These are phyloP conservation scores for Myrmecobius fasciatus DNA, from an alignment of 2,113 vertebrate species.

Conservation along the genomic window DNA sequence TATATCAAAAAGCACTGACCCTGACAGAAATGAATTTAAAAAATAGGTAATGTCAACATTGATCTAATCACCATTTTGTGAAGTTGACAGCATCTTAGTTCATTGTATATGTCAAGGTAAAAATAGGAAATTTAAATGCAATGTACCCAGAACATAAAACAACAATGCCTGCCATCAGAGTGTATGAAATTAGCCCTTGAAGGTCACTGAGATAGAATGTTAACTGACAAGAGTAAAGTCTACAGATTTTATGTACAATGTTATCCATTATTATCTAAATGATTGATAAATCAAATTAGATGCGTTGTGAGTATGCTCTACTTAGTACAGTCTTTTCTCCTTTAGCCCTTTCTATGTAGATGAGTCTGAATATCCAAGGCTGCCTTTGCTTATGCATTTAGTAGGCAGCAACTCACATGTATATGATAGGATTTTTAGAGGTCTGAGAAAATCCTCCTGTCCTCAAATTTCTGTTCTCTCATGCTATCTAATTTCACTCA, in stretches of 20 bases:
- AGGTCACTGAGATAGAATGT: neutral
- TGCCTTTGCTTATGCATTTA: neutral
- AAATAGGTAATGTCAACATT: neutral
- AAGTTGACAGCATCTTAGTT: neutral
- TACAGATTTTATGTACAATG: neutral
- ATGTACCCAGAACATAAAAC: neutral
- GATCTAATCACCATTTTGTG: conserved; percentile 13
- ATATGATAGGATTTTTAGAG: neutral
- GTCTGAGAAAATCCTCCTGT: neutral
- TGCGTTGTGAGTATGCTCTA: neutral
- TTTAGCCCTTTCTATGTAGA: neutral
- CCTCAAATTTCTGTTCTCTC: neutral
- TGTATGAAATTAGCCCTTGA: conserved; percentile 5
- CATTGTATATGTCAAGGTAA: neutral
- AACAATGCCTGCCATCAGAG: neutral
- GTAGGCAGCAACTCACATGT: neutral
- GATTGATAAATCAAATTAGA: conserved; percentile 5
- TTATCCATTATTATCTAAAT: neutral
- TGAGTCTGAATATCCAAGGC: neutral
- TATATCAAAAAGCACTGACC: neutral
- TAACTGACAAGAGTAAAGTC: conserved; percentile 7
- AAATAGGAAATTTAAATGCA: conserved; percentile 44
- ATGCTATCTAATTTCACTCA: neutral
- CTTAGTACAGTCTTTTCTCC: neutral
- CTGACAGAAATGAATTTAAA: neutral